Conservation (phyloP, 2,113 vertebrate species). For the Halcyon senegalensis region DNA sequence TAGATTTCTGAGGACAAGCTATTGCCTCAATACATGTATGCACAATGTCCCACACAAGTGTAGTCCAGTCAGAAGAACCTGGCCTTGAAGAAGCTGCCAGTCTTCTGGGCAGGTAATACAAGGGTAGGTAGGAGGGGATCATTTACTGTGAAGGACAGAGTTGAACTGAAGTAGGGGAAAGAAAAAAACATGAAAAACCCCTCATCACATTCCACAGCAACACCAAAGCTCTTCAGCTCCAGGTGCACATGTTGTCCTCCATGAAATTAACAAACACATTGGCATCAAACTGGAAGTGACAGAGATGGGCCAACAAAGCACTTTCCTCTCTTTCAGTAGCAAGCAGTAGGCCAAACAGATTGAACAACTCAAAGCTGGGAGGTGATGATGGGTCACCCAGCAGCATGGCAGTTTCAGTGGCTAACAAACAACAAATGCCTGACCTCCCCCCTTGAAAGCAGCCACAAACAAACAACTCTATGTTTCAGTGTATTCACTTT, state of each 20-base stretch:
- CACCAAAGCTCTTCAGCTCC: not conserved
- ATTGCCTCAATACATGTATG: fast-evolving
- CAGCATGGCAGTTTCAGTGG: not conserved
- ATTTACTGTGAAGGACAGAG: not conserved
- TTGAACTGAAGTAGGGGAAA: not conserved
- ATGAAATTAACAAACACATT: not conserved
- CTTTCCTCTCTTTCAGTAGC: not conserved
- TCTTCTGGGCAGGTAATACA: not conserved
- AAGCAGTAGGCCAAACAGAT: not conserved
- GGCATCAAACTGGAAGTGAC: not conserved
- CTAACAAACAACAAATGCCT: not conserved
- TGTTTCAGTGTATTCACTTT: not conserved
- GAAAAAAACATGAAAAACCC: not conserved
- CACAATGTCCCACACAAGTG: fast-evolving
- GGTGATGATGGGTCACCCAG: fast-evolving
- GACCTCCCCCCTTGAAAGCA: not conserved
- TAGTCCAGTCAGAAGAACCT: not conserved
- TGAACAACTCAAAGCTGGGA: not conserved
- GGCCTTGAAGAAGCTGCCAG: not conserved
- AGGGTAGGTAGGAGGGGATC: not conserved
- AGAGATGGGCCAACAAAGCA: not conserved
- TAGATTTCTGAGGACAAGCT: not conserved
- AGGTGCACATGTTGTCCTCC: fast-evolving
- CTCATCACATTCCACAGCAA: fast-evolving
- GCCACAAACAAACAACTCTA: not conserved